These are phyloP conservation scores for Theodoxus fluviatilis DNA, from an alignment of 2,888 invertebrate species.

Conservation along the genomic window DNA sequence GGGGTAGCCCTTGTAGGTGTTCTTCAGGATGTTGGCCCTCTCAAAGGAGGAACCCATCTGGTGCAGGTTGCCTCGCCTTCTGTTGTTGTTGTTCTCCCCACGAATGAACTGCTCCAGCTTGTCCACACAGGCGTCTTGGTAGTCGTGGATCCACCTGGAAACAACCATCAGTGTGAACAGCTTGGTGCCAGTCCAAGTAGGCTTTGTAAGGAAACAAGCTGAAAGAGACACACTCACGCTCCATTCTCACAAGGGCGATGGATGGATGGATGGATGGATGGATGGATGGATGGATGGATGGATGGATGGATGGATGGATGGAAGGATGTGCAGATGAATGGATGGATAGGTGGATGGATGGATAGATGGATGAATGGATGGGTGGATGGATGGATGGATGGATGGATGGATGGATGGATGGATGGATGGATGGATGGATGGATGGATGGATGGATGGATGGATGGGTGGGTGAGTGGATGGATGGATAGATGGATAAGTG, in stretches of 20 bases:
- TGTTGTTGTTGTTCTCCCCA: no score
- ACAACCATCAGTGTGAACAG: background rate
- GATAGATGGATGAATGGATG: background rate
- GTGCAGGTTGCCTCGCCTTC: constrained; percentile 20
- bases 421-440: background rate
- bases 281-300: background rate
- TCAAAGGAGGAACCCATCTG: no score
- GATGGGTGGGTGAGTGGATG: background rate
- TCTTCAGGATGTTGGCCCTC: no score
- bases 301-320: background rate
- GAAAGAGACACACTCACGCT: no score
- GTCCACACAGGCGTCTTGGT: constrained; percentile 98
- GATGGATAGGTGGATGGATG: background rate
- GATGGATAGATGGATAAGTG: background rate
- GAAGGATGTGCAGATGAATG: background rate
- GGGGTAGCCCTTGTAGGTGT: no score
- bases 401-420: background rate
- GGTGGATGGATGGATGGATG: background rate
- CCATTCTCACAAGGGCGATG: no score
- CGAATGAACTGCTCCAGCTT: constrained; percentile 94
- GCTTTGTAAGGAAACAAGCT: no score
- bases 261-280: background rate
- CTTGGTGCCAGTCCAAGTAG: no score
- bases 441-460: background rate
- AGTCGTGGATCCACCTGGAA: constrained; percentile 92